Base-by-base conservation (phyloP, 2,113 vertebrate genomes). In the Dasyornis broadbenti region DNA sequence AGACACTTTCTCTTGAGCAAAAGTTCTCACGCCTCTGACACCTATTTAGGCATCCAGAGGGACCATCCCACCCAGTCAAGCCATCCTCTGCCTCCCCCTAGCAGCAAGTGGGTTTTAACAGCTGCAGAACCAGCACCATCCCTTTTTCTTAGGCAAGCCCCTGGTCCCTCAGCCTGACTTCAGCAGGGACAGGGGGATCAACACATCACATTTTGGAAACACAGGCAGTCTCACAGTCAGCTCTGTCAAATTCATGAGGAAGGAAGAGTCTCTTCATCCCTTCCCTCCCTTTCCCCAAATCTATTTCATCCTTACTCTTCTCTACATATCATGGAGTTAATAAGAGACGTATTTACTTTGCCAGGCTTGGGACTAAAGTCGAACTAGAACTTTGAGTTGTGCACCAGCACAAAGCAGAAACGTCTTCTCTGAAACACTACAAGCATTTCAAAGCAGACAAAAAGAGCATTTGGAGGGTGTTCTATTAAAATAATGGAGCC, bases 11-110 rank as follows among this genome's bases (percentile, higher is more conserved):
- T 42, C 45, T n/a, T 6, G 3, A 81, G 37, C 11, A 26, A 14
- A 60, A 52, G 20, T 33, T 80, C 26, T 53, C 71, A 18, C 37
- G 35, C 2, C 75, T 70, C 90, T 52, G 18, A 31, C 15, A 7
- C 12, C 10, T 4, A 0, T 80, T 20, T 9, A 56, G 35, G 70
- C 35, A 79, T 1, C 27, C 6, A 1, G 61, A 85, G 33, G n/a
- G 23, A 50, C 11, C 33, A 52, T 5, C 4, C 22, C n/a, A 14
- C 12, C 14, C 22, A 28, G 3, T 0, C 8, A 2, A 61, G 37
- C 45, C 64, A 40, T 28, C 12, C 57, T 35, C 47, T 54, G 31
- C 33, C 47, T 31, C 24, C 50, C 18, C 30, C 42, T 37, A 59
- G 40, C 28, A 6, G 8, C 1, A 0, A 76, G 23, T 3, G 13